Conservation (phyloP, 2,113 vertebrate genomes). For the Empidonax alnorum region DNA sequence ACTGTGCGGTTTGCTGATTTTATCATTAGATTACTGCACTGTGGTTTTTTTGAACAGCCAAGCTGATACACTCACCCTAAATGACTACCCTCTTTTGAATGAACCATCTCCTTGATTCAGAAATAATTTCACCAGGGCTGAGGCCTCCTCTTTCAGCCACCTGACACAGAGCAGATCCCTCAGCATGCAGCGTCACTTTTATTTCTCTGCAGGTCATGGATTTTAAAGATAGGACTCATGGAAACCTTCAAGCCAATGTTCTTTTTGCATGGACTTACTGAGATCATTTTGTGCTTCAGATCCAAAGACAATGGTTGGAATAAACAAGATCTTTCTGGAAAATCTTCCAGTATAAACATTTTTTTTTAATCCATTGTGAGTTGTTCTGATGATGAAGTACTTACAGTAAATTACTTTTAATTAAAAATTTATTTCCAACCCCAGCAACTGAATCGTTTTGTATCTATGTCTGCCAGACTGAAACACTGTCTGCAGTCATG, state of each 20-base stretch:
- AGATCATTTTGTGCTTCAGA: constrained; percentile 8
- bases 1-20: background rate
- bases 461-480: background rate
- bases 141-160: background rate
- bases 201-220: background rate
- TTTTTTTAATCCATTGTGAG: background rate
- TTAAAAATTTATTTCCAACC: constrained; percentile 1
- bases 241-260: background rate
- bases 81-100: background rate
- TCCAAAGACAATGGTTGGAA: constrained; percentile 48
- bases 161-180: background rate
- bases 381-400: background rate
- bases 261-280: constrained; percentile 1
- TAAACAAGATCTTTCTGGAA: constrained; percentile 32
- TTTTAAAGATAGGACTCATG: background rate
- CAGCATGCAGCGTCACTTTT: background rate
- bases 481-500: background rate
- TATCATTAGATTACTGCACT: background rate
- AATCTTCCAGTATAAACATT: constrained; percentile 33
- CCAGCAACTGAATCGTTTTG: background rate
- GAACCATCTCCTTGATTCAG: background rate
- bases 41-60: background rate
- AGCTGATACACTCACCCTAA: background rate
- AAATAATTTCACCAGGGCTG: background rate
- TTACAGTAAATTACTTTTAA: constrained; percentile 30